phyloP scores from a whole-genome alignment of 1,140 invertebrate species.

The Acromyrmex charruanus region DNA sequence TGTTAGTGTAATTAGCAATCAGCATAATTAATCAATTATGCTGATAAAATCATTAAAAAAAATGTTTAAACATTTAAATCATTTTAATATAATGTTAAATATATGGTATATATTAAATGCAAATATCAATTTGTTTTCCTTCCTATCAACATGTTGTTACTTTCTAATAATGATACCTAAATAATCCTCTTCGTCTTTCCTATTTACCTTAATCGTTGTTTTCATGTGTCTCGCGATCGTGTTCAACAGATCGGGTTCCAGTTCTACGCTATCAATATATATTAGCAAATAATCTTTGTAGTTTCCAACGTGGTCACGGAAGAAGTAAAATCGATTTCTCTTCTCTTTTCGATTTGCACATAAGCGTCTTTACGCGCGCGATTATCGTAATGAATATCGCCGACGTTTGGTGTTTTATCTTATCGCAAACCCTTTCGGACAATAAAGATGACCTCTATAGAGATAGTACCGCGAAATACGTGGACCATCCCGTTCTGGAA shows the following conservation, averaged over 20 bases:
- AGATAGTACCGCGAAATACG: slow-evolving; percentile 80
- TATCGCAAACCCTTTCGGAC: slow-evolving; percentile 79
- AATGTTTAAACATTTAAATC: background rate
- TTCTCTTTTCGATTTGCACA: slow-evolving; percentile 28
- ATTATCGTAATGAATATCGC: slow-evolving; percentile 76
- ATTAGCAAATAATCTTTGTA: slow-evolving; percentile 54
- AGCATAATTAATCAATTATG: too few species aligned
- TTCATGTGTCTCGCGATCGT: slow-evolving; percentile 29
- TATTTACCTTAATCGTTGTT: slow-evolving; percentile 39
- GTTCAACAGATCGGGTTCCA: slow-evolving; percentile 46
- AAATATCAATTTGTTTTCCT: background rate
- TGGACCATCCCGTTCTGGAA: slow-evolving; percentile 76
- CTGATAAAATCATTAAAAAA: background rate
- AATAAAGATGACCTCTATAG: slow-evolving; percentile 82
- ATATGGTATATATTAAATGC: background rate
- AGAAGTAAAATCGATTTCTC: slow-evolving; percentile 25
- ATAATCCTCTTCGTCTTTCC: slow-evolving; percentile 45
- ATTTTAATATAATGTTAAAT: background rate
- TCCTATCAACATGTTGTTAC: background rate
- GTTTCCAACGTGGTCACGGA: slow-evolving; percentile 28
- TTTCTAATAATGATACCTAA: background rate
- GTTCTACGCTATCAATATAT: slow-evolving; percentile 28
- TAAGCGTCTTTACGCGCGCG: slow-evolving; percentile 31
- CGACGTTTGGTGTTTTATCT: slow-evolving; percentile 79
- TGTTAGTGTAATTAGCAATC: background rate